phyloP scores from a whole-genome alignment of 2,113 vertebrate genomes.

The Todiramphus chloris region DNA sequence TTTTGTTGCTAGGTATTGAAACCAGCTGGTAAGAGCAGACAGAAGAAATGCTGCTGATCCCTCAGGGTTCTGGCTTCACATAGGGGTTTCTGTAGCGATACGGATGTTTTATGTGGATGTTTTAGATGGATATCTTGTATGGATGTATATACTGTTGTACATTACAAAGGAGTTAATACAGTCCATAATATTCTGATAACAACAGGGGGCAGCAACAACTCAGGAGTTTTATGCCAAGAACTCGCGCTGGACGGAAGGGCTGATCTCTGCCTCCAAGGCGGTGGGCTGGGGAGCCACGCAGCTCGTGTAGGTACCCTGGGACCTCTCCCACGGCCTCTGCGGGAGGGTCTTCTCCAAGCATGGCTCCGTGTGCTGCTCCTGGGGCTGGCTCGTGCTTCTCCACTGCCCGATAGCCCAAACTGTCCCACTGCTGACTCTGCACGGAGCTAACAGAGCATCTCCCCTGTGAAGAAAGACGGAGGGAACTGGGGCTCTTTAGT shows the following conservation, averaged over 20 bases:
- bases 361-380: rapidly evolving
- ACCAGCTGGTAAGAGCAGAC: not conserved
- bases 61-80: not conserved
- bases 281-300: conserved; percentile 97
- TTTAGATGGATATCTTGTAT: not conserved
- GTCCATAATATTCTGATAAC: not conserved
- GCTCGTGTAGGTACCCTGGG: conserved; percentile 87
- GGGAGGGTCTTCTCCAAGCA: not conserved
- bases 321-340: not conserved
- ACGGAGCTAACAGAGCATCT: not conserved
- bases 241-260: conserved; percentile 96
- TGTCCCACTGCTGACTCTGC: not conserved
- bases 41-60: not conserved
- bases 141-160: not conserved
- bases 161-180: not conserved
- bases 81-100: not conserved
- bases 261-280: conserved; percentile 97
- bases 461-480: no score
- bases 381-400: rapidly evolving
- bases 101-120: not conserved
- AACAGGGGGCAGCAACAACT: conserved; percentile 89
- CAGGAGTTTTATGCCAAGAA: conserved; percentile 97
- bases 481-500: no score
- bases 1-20: not conserved
- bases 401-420: not conserved